Conservation (phyloP, 2,797 vertebrate genomes). For the Hoplostethus atlanticus region DNA sequence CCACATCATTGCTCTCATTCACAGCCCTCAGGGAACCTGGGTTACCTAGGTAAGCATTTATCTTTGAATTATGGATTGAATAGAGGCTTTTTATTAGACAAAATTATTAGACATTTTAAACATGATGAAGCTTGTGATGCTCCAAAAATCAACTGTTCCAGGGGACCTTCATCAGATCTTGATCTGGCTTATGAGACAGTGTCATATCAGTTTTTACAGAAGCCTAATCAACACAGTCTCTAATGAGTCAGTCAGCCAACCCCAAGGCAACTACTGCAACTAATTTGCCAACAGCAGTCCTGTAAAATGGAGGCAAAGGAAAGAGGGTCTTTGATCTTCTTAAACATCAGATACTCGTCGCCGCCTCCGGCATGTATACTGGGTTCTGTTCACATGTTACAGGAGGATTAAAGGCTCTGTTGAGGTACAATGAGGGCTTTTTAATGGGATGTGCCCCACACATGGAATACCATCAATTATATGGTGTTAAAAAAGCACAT, state of each 20-base stretch:
- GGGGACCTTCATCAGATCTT: too few species aligned
- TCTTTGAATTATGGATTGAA: too few species aligned
- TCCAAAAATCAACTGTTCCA: too few species aligned
- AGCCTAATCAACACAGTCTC: not conserved
- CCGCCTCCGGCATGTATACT: slow-evolving; percentile 17
- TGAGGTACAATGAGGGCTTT: slow-evolving; percentile 9
- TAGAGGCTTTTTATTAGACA: too few species aligned
- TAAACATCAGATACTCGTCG: slow-evolving; percentile 22
- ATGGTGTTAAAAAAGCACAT: slow-evolving; percentile 16
- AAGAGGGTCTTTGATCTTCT: slow-evolving; percentile 32
- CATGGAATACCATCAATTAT: slow-evolving; percentile 2
- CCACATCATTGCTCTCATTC: too few species aligned
- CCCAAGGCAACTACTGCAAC: not conserved
- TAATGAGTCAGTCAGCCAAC: not conserved
- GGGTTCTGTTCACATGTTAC: not conserved
- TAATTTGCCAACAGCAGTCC: slow-evolving; percentile 11
- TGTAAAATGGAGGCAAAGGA: slow-evolving; percentile 20
- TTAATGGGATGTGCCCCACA: slow-evolving; percentile 41
- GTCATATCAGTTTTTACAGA: too few species aligned
- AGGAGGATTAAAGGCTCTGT: not conserved
- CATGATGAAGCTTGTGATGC: too few species aligned
- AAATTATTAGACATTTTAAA: too few species aligned
- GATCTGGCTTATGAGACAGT: too few species aligned
- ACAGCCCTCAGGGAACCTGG: too few species aligned
- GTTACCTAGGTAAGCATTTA: too few species aligned